Percentiles rank a stretch among this genome's conserved stretches.
phyloP scores from a whole-genome alignment of 2,113 vertebrate genomes.

The Crocuta crocuta region DNA sequence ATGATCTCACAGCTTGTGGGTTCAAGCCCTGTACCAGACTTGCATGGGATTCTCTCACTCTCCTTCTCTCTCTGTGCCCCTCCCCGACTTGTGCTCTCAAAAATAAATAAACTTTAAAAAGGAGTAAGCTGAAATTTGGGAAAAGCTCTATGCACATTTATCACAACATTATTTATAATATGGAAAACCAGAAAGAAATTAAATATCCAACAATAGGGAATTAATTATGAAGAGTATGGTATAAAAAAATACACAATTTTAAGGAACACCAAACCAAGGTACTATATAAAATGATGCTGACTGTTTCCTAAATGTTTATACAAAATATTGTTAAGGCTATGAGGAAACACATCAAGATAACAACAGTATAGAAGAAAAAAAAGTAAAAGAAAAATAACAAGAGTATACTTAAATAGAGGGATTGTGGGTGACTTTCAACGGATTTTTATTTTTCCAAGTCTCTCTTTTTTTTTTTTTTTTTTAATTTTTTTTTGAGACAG shows the following conservation, averaged over 20 bases:
- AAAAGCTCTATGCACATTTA: neutral
- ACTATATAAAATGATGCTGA: neutral
- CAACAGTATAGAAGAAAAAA: neutral
- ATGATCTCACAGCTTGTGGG: no score
- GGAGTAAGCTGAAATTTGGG: neutral
- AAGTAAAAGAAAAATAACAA: neutral
- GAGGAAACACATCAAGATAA: neutral
- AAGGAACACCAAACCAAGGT: neutral
- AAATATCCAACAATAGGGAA: neutral
- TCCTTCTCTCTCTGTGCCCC: no score
- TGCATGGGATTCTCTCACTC: no score
- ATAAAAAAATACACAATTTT: neutral
- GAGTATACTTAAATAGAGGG: neutral
- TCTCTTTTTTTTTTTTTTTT: no score
- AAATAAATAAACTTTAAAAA: no score
- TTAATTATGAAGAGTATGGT: neutral
- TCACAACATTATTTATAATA: slow-evolving; percentile 5
- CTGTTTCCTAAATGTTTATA: neutral
- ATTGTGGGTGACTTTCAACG: neutral
- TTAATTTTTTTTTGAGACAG: no score
- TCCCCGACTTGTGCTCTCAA: no score
- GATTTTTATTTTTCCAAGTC: neutral
- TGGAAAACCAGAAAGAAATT: slow-evolving; percentile 23
- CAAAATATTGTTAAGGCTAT: neutral
- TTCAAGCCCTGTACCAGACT: no score